Conservation (phyloP, 2,797 vertebrate species). For the Karalla daura region DNA sequence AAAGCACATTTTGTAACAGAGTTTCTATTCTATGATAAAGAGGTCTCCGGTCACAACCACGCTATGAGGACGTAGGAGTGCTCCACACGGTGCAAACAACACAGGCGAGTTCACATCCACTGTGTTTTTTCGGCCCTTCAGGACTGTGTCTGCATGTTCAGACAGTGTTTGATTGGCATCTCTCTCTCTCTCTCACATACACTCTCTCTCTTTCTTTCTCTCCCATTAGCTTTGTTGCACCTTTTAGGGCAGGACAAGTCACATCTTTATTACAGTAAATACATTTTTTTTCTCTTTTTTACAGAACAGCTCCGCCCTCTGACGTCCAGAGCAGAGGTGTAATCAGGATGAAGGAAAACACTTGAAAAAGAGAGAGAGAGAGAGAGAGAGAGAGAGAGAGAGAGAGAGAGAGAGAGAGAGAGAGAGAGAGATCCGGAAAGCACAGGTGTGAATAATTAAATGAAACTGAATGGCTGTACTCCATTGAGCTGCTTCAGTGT, state of each 20-base stretch:
- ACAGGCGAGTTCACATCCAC: conserved; percentile 6
- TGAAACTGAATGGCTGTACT: too few species aligned
- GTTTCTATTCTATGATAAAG: too few species aligned
- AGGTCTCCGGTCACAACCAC: background rate
- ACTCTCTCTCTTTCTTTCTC: conserved; percentile 1
- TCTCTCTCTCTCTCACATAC: too few species aligned
- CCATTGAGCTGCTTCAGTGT: too few species aligned
- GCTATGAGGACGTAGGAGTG: background rate
- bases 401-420: too few species aligned
- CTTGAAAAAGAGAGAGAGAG: background rate
- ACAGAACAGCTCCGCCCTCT: background rate
- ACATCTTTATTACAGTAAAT: background rate
- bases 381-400: too few species aligned
- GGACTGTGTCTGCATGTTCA: conserved; percentile 15
- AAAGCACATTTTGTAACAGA: too few species aligned
- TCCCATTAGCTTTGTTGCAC: conserved; percentile 7
- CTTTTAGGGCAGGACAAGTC: background rate
- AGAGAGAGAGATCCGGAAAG: too few species aligned
- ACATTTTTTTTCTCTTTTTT: background rate
- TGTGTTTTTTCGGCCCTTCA: background rate
- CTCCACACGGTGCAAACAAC: background rate
- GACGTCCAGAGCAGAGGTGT: background rate
- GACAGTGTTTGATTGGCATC: conserved; percentile 1
- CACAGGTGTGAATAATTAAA: background rate
- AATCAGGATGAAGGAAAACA: conserved; percentile 11